A percentile compares a stretch with the other conserved stretches of the same genome.
Evolutionary conservation across 2,888 invertebrate species (phyloP).

Genomic region (Idaea dimidiata): DNA sequence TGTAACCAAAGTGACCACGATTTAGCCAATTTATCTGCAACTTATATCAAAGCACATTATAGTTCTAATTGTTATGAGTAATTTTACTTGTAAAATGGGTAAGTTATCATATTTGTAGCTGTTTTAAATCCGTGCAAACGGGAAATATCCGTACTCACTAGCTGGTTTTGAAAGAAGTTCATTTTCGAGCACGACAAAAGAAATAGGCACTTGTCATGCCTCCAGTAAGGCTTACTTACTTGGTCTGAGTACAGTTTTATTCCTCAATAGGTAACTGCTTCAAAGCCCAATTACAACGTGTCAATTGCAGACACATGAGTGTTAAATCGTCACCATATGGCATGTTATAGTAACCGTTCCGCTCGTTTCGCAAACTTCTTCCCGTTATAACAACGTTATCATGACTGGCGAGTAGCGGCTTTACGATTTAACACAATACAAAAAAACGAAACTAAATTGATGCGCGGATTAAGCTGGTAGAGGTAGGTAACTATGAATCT

Average conservation of each 20-base stretch:
- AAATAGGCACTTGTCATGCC: not conserved
- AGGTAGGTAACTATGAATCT: not conserved
- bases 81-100: too few species aligned
- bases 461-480: not conserved
- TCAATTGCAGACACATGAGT: not conserved
- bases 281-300: not conserved
- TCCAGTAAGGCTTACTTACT: not conserved
- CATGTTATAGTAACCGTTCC: slow-evolving; percentile 17
- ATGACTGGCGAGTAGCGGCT: slow-evolving; percentile 14
- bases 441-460: not conserved
- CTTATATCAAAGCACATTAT: too few species aligned
- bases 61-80: too few species aligned
- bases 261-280: not conserved
- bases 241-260: not conserved
- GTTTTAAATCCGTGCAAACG: too few species aligned
- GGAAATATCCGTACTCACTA: not conserved
- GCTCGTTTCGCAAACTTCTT: slow-evolving; percentile 19
- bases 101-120: too few species aligned
- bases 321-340: not conserved
- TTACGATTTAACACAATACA: slow-evolving; percentile 11
- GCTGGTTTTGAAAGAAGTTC: not conserved
- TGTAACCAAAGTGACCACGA: too few species aligned
- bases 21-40: too few species aligned
- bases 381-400: slow-evolving; percentile 24
- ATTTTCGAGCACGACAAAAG: not conserved